These are phyloP conservation scores for Myotis davidii DNA, from an alignment of 2,113 vertebrate species.

Conservation along the genomic window DNA sequence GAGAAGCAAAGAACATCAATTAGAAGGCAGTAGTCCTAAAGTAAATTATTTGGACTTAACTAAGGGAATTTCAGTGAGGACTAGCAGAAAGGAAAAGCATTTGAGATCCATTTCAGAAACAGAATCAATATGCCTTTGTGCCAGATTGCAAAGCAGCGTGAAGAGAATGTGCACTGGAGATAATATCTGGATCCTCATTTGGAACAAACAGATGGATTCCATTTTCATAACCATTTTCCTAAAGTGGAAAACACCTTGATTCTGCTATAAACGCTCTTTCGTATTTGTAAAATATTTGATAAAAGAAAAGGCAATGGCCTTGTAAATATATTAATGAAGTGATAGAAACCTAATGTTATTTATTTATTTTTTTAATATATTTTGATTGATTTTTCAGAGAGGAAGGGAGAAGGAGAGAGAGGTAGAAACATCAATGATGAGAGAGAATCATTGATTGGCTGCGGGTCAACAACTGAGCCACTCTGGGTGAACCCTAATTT, in stretches of 20 bases:
- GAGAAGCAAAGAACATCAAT: not conserved
- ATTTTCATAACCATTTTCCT: not conserved
- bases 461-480: too few species aligned
- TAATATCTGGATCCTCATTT: not conserved
- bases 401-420: too few species aligned
- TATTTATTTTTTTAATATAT: too few species aligned
- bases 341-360: not conserved
- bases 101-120: not conserved
- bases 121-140: not conserved
- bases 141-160: not conserved
- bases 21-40: not conserved
- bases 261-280: not conserved
- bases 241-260: constrained; percentile 2
- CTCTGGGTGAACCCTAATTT: not conserved
- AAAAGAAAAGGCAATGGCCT: not conserved
- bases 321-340: not conserved
- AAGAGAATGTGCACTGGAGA: not conserved
- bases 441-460: too few species aligned
- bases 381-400: too few species aligned
- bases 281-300: not conserved
- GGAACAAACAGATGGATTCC: not conserved
- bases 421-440: too few species aligned
- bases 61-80: constrained; percentile 25
- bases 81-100: not conserved
- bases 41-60: constrained; percentile 13